Conservation (phyloP, 2,888 invertebrate genomes). For the Phragmatobia fuliginosa region DNA sequence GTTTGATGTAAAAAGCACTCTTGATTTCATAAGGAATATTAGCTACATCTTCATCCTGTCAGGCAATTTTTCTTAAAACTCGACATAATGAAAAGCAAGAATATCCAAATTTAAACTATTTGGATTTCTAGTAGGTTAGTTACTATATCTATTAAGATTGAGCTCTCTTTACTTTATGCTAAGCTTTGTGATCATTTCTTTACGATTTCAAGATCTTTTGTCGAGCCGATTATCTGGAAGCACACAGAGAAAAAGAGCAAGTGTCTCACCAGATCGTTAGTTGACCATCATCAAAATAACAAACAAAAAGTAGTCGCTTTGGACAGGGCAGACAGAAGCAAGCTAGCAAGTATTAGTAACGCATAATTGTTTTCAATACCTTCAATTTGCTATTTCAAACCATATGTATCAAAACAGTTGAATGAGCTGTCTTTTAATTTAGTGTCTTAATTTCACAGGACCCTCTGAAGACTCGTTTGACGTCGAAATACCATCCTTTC, state of each 20-base stretch:
- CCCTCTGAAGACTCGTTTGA: conserved; percentile 66
- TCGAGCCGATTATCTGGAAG: neutral
- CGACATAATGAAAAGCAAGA: neutral
- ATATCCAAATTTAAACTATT: too few relatives aligned
- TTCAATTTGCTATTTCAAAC: neutral
- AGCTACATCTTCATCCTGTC: neutral
- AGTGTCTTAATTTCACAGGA: conserved; percentile 55
- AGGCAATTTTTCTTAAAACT: neutral
- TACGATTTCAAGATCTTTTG: neutral
- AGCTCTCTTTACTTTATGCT: neutral
- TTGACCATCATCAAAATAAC: neutral
- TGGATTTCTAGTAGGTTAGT: too few relatives aligned
- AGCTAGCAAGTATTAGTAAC: neutral
- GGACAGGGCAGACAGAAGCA: neutral
- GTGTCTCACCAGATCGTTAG: neutral
- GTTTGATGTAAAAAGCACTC: neutral
- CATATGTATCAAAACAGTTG: neutral
- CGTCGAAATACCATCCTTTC: conserved; percentile 62
- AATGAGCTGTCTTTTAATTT: conserved; percentile 8
- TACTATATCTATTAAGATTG: neutral
- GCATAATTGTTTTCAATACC: neutral
- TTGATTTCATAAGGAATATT: neutral
- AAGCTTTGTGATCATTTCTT: neutral
- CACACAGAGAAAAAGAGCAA: neutral
- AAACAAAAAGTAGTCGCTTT: neutral